Percentiles rank a stretch among this genome's conserved stretches.
phyloP scores from a whole-genome alignment of 2,888 invertebrate species.

The Cosmia pyralina region DNA sequence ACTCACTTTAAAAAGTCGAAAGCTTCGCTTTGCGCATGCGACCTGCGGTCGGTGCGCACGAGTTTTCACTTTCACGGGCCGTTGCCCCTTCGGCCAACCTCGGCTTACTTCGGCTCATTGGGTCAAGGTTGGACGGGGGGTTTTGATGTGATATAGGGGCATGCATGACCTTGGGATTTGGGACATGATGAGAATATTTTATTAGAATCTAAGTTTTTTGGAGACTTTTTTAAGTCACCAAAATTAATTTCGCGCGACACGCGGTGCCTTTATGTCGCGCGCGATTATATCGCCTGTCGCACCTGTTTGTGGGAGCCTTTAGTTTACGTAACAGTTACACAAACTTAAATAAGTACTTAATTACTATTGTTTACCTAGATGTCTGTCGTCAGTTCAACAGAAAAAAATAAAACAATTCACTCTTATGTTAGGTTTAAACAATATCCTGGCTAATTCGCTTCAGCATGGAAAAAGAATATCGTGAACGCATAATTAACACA shows the following conservation, averaged over 20 bases:
- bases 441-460: constrained; percentile 49
- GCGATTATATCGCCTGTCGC: too few relatives aligned
- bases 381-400: constrained; percentile 11
- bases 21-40: constrained; percentile 68
- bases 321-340: too few relatives aligned
- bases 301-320: too few relatives aligned
- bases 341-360: too few relatives aligned
- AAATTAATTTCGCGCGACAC: too few relatives aligned
- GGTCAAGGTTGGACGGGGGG: constrained; percentile 76
- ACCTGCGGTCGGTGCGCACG: constrained; percentile 70
- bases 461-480: constrained; percentile 62
- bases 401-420: constrained; percentile 2
- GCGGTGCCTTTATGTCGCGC: too few relatives aligned
- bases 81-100: constrained; percentile 77
- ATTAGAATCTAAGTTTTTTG: constrained; percentile 14
- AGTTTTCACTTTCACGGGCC: constrained; percentile 84
- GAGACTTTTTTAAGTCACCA: neutral
- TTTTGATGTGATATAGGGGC: constrained; percentile 46
- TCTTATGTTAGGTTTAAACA: constrained; percentile 22
- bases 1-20: constrained; percentile 66
- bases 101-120: constrained; percentile 75
- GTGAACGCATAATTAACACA: constrained; percentile 70
- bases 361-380: neutral
- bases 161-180: constrained; percentile 46
- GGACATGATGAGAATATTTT: constrained; percentile 39